Base-by-base conservation (phyloP, 92 coral and sea anemone species). In the Bergia sp. region DNA sequence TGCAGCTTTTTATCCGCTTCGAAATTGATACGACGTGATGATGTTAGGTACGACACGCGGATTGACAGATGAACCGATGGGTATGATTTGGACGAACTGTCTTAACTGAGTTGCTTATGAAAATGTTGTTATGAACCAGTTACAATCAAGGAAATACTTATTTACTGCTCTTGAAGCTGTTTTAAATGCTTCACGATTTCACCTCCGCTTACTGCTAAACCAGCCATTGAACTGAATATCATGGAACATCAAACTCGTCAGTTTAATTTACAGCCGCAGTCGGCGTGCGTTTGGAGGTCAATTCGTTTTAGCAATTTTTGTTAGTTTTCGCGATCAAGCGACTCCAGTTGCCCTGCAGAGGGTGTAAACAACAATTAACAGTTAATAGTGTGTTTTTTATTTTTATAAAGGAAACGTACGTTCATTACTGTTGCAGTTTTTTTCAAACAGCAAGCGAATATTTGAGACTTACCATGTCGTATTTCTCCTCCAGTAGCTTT, bases 401-500 rank as follows among this genome's bases (percentile, higher is more conserved):
- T 11, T 53, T 11, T 1, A 53, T 2, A 53, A 53, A 53, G 13
- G 57, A 53, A 53, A 11, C 58, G 16, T 12, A 11, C 58, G 16
- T 12, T 53, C 58, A 53, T 12, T 53, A 11, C 16, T 0, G 18
- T 53, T 8, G 16, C 58, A 29, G 29, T 29, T 29, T 8, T 11
- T 53, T 10, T 53, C 8, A 45, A 45, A 45, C 50, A 9, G 3
- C 65, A 57, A 57, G 65, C 65, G 65, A 57, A 57, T 10, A 11
- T 57, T 1, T 57, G 20, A 16, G 65, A 37, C 86, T 47, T 84
- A 93, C 94, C 69, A 93, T 93, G 88, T 89, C 91, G 67, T 94
- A 88, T 50, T 92, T 80, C 36, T 94, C 98, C 15, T 90, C 91
- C 57, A 90, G 92, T 57, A 95, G 89, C 44, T 90, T 93, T 47